Percentiles rank a stretch among this genome's conserved stretches.
phyloP scores from a whole-genome alignment of 2,113 vertebrate genomes.

The Tinamus guttatus region DNA sequence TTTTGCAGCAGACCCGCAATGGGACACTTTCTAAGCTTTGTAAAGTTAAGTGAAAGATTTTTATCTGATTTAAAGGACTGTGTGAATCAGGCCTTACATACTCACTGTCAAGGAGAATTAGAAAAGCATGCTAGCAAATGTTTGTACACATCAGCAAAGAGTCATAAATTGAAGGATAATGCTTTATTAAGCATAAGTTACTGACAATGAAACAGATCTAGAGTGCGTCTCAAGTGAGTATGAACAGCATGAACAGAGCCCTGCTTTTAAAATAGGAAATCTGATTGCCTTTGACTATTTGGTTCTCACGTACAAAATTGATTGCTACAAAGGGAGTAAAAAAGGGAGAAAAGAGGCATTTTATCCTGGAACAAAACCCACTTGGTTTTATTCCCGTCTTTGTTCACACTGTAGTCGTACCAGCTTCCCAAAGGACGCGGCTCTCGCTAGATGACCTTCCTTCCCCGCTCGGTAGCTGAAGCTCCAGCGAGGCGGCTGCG shows the following conservation, averaged over 20 bases:
- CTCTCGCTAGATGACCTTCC: slow-evolving; percentile 46
- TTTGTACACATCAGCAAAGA: not conserved
- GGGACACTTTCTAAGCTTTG: not conserved
- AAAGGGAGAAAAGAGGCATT: not conserved
- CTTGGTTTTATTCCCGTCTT: slow-evolving; percentile 9
- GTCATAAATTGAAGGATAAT: not conserved
- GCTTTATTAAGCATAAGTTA: not conserved
- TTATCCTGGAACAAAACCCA: not conserved
- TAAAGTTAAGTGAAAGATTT: not conserved
- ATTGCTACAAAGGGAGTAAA: not conserved
- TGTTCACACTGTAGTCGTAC: not conserved
- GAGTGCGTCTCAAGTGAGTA: not conserved
- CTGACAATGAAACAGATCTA: not conserved
- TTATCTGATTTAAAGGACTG: fast-evolving
- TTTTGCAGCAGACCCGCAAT: not conserved
- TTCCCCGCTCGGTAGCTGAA: not conserved
- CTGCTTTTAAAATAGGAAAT: not conserved
- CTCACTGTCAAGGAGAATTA: not conserved
- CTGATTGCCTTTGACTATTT: not conserved
- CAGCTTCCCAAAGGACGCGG: not conserved
- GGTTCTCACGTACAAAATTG: not conserved
- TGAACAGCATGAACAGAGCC: not conserved
- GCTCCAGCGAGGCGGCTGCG: not conserved
- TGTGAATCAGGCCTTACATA: not conserved
- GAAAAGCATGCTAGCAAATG: not conserved